Conservation (phyloP, 2,888 invertebrate genomes). For the Shargacucullia verbasci region DNA sequence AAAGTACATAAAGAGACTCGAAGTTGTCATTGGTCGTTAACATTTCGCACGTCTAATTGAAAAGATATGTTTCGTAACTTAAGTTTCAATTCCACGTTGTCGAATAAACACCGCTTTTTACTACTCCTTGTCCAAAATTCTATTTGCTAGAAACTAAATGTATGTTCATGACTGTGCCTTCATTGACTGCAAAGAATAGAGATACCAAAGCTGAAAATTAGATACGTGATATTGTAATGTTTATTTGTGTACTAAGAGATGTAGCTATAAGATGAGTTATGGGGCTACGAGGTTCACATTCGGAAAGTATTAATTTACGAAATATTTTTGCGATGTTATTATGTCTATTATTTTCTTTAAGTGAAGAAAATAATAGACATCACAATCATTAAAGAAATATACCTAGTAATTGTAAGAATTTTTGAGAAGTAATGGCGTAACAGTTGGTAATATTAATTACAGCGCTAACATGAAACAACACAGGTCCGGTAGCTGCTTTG, state of each 20-base stretch:
- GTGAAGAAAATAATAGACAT: no score
- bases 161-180: slow-evolving; percentile 25
- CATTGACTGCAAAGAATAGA: slow-evolving; percentile 23
- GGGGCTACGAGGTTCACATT: not conserved
- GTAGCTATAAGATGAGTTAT: slow-evolving; percentile 3
- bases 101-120: slow-evolving; percentile 47
- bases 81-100: slow-evolving; percentile 32
- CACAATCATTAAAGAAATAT: no score
- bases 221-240: slow-evolving; percentile 6
- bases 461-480: slow-evolving; percentile 64
- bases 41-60: slow-evolving; percentile 52
- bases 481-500: slow-evolving; percentile 62
- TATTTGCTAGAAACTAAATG: slow-evolving; percentile 24
- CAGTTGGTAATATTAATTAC: slow-evolving; percentile 72
- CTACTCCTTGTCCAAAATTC: slow-evolving; percentile 29
- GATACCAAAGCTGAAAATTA: slow-evolving; percentile 8
- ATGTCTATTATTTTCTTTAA: no score
- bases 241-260: no score
- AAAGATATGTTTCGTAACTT: slow-evolving; percentile 49
- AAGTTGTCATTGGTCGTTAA: slow-evolving; percentile 43
- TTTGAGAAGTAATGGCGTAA: slow-evolving; percentile 42
- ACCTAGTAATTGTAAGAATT: no score
- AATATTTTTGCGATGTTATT: slow-evolving; percentile 2
- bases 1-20: slow-evolving; percentile 37
- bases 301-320: slow-evolving; percentile 16